phyloP scores from a whole-genome alignment of 2,113 vertebrate genomes.

The Danio rerio region GRCz12tu NC_133182.1:14334501-14335000 shows the following conservation, averaged over 20 bases:
- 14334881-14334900: slow-evolving; percentile 42
- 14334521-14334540: slow-evolving; percentile 4
- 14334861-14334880: slow-evolving; percentile 35
- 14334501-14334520: too few species aligned
- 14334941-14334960: slow-evolving; percentile 2
- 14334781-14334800: slow-evolving; percentile 40
- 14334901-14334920: slow-evolving; percentile 2
- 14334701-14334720: slow-evolving; percentile 61
- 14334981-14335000: background rate
- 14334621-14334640: slow-evolving; percentile 59
- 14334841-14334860: slow-evolving; percentile 45
- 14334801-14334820: slow-evolving; percentile 50
- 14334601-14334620: slow-evolving; percentile 28
- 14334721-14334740: slow-evolving; percentile 52
- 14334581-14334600: slow-evolving; percentile 27
- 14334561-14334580: slow-evolving; percentile 17
- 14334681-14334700: slow-evolving; percentile 62
- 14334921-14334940: background rate
- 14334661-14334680: slow-evolving; percentile 58
- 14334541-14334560: background rate
- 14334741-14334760: slow-evolving; percentile 54
- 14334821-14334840: slow-evolving; percentile 1
- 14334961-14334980: background rate
- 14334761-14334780: slow-evolving; percentile 35
- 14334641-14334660: slow-evolving; percentile 65